Conservation (phyloP, 2,113 vertebrate species). For the Cyanistes caeruleus region DNA sequence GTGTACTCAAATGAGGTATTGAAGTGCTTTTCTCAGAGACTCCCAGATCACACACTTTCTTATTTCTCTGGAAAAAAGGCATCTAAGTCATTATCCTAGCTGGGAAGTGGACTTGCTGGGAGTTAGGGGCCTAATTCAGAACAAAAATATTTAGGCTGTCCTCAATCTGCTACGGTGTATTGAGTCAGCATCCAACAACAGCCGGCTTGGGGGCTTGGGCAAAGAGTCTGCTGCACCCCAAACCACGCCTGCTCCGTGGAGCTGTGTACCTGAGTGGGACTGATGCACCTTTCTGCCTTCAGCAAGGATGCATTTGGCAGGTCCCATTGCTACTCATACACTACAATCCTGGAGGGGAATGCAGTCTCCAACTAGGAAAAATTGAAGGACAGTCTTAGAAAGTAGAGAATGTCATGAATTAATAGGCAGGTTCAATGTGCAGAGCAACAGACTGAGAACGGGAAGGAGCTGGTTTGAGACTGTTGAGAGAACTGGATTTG, state of each 20-base stretch:
- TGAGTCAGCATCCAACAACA: background rate
- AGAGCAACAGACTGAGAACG: background rate
- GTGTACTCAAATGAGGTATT: conserved; percentile 47
- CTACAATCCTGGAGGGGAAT: background rate
- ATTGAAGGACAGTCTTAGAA: accelerated
- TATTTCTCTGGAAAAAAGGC: background rate
- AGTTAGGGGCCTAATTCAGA: background rate
- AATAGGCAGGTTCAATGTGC: background rate
- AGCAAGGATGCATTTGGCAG: background rate
- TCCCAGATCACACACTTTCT: conserved; percentile 7
- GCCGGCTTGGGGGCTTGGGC: background rate
- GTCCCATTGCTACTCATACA: accelerated
- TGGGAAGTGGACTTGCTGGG: background rate
- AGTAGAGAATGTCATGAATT: background rate
- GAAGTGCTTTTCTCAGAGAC: conserved; percentile 22
- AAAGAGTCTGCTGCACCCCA: background rate
- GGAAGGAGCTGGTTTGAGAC: background rate
- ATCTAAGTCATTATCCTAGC: conserved; percentile 8
- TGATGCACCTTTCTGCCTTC: background rate
- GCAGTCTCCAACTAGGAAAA: background rate
- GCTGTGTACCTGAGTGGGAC: accelerated
- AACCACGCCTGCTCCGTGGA: background rate
- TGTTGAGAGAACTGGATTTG: background rate
- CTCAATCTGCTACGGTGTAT: background rate
- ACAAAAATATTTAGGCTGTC: background rate